Percentiles rank a stretch among this genome's conserved stretches.
Evolutionary conservation across 1,140 invertebrate species (phyloP).

Genomic region (Cyrtorhinus lividipennis): DNA sequence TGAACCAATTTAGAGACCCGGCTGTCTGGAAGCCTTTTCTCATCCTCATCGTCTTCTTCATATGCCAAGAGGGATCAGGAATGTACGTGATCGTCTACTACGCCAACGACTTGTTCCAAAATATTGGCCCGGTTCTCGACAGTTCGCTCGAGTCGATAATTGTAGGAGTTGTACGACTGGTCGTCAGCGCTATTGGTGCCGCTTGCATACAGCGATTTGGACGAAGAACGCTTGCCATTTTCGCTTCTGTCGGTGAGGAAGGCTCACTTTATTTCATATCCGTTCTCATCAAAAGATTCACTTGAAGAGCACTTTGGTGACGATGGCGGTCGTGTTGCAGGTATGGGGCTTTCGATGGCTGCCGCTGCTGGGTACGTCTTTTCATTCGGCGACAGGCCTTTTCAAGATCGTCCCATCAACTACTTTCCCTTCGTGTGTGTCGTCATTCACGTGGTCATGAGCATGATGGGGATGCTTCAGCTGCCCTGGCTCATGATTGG

Average conservation of each 20-base stretch:
- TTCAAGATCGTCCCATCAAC: slow-evolving; percentile 34
- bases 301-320: too few species aligned
- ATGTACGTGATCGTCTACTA: slow-evolving; percentile 67
- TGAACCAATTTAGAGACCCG: slow-evolving; percentile 27
- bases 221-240: slow-evolving; percentile 47
- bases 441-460: slow-evolving; percentile 48
- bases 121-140: slow-evolving; percentile 47
- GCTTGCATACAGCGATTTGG: slow-evolving; percentile 53
- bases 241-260: slow-evolving; percentile 29
- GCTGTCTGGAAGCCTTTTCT: slow-evolving; percentile 46
- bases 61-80: slow-evolving; percentile 53
- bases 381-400: slow-evolving; percentile 29
- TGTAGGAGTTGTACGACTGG: slow-evolving; percentile 44
- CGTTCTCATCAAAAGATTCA: too few species aligned
- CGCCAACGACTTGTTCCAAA: slow-evolving; percentile 49
- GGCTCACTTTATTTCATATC: too few species aligned
- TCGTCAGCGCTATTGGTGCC: slow-evolving; percentile 48
- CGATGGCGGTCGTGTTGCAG: slow-evolving; percentile 33
- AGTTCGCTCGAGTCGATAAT: slow-evolving; percentile 55
- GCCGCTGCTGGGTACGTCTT: slow-evolving; percentile 32
- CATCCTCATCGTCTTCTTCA: slow-evolving; percentile 45
- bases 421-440: slow-evolving; percentile 45
- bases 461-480: slow-evolving; percentile 56
- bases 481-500: slow-evolving; percentile 61
- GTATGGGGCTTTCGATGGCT: slow-evolving; percentile 44